phyloP scores from a whole-genome alignment of 1,140 invertebrate genomes.

The Drosophila saltans region DNA sequence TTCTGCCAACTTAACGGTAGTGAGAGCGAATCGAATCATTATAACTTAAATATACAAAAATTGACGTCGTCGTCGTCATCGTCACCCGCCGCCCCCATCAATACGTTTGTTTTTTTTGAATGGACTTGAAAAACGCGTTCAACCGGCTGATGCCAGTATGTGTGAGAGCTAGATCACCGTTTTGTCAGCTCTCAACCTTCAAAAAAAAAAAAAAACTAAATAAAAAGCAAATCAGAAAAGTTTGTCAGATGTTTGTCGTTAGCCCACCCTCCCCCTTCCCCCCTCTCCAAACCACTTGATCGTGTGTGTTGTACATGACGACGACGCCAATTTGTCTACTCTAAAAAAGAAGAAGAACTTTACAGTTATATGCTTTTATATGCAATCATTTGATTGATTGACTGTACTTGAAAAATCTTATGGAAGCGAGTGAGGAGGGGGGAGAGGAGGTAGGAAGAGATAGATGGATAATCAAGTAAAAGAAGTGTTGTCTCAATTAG shows the following conservation, averaged over 20 bases:
- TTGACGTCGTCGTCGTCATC: slow-evolving; percentile 8
- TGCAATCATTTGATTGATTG: slow-evolving; percentile 5
- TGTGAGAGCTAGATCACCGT: slow-evolving; percentile 13
- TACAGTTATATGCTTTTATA: slow-evolving; percentile 1
- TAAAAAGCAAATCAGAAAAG: background rate
- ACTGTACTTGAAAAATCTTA: background rate
- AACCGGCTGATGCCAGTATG: slow-evolving; percentile 36
- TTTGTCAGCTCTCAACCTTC: slow-evolving; percentile 65
- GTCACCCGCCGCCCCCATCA: slow-evolving; percentile 19
- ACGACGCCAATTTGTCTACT: slow-evolving; percentile 52
- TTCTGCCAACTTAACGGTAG: background rate
- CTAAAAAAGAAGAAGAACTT: slow-evolving; percentile 1
- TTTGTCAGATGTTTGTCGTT: slow-evolving; percentile 39
- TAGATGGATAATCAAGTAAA: background rate
- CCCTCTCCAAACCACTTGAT: background rate
- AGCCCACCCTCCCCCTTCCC: background rate
- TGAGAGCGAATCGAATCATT: slow-evolving; percentile 1
- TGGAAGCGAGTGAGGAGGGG: background rate
- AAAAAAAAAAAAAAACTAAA: slow-evolving; percentile 36
- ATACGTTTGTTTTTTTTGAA: slow-evolving; percentile 25
- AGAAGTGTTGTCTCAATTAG: slow-evolving; percentile 1
- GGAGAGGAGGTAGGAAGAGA: too few relatives aligned
- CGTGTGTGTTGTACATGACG: background rate
- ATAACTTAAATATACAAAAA: slow-evolving; percentile 7
- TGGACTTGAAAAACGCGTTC: slow-evolving; percentile 81